Evolutionary conservation across 2,113 vertebrate species (phyloP), one percentile per base, ranked within the genome.

Genomic region (Prionailurus bengalensis): DNA sequence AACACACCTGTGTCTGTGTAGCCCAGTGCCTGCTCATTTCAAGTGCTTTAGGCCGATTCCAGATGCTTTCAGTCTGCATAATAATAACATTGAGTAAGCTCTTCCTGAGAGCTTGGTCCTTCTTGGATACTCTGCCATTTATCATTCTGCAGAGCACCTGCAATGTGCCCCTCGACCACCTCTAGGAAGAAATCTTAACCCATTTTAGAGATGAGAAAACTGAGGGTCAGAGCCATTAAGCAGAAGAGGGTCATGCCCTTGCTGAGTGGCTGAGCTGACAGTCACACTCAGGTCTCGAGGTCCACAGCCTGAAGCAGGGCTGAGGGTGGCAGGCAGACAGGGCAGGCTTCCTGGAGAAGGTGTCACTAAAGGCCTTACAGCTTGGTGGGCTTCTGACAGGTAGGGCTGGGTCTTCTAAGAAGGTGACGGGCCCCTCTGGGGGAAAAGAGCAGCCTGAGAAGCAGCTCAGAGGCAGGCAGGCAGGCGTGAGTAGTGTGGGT

Each of bases 191-290:
- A 36, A 7, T 53, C 65, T 63, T 27, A 42, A 45, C 39, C 96
- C 94, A 45, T 94, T 92, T 95, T 36, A 74, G 36, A 92, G 90
- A 33, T 66, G 58, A 39, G 12, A 51, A 90, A 66, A 61, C 58
- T 0, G 8, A 92, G 51, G 73, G 9, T 42, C 7, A 45, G 39
- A 16, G n/a, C 25, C 14, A 15, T 6, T 21, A 9, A 78, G 36
- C 76, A 92, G 33, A n/a, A 31, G 10, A 76, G 12, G 9, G 39
- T 79, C 31, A 4, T 4, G 25, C 15, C 42, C 78, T 42, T 74
- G 48, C 58, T 29, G 27, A 51, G 31, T 29, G 17, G 48, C 90
- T 17, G 21, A 94, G 53, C 66, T 78, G 90, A 39, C 33, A 17
- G 76, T 39, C 91, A 82, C 7, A 39, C 63, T 4, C 23, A n/a